phyloP scores from a whole-genome alignment of 2,888 invertebrate species.

The Abscondita cerata region DNA sequence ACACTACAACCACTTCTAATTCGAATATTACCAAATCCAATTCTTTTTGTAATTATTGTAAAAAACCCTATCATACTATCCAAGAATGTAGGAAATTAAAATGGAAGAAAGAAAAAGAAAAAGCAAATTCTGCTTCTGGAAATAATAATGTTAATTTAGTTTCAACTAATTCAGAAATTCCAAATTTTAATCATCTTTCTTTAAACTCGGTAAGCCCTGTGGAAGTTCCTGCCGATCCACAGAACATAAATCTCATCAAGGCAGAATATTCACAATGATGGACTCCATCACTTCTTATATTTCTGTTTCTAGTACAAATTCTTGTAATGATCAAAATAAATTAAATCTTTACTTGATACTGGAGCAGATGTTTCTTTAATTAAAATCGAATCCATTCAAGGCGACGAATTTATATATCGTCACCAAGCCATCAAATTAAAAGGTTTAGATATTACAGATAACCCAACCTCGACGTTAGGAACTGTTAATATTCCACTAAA shows the following conservation, averaged over 20 bases:
- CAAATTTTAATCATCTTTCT: background rate
- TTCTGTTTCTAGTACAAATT: background rate
- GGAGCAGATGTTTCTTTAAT: background rate
- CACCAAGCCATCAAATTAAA: background rate
- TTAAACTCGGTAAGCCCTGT: background rate
- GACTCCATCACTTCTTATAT: slow-evolving; percentile 2
- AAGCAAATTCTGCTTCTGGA: background rate
- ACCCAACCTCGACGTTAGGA: background rate
- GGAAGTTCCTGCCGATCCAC: slow-evolving; percentile 1
- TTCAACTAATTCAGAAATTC: background rate
- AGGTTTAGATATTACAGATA: background rate
- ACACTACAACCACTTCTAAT: background rate
- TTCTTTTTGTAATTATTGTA: slow-evolving; percentile 6
- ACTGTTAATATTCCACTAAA: background rate
- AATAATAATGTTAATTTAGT: too few relatives aligned
- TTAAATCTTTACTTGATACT: slow-evolving; percentile 5
- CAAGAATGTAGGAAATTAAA: background rate
- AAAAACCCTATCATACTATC: background rate
- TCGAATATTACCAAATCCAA: background rate
- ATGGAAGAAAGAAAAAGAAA: slow-evolving; percentile 3
- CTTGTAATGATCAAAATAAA: background rate
- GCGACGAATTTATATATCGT: background rate
- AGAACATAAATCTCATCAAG: background rate
- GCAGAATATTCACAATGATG: slow-evolving; percentile 4
- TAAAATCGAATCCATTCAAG: background rate